Percentiles rank a stretch among this genome's conserved stretches.
These are phyloP conservation scores for Allobates femoralis DNA, from an alignment of 2,797 vertebrate genomes.

Conservation along the genomic window DNA sequence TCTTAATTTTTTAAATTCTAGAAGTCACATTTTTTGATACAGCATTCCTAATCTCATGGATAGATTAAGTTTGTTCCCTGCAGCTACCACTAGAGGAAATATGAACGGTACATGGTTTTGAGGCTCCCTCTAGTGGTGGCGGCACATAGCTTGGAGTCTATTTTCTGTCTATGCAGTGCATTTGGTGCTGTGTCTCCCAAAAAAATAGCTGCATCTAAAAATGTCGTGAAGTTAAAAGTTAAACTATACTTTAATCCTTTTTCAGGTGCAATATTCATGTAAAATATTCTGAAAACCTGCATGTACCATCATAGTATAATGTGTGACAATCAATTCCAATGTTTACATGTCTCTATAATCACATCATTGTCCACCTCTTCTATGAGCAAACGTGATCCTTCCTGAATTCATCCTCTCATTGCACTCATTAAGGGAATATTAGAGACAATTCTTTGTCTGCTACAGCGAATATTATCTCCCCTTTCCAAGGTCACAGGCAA, in stretches of 20 bases:
- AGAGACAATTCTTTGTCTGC: conserved; percentile 34
- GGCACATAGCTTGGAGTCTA: neutral
- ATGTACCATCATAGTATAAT: neutral
- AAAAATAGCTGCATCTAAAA: neutral
- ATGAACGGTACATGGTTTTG: neutral
- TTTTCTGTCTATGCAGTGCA: neutral
- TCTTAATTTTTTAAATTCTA: no score
- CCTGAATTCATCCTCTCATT: neutral
- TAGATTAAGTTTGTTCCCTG: neutral
- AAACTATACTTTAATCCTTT: neutral
- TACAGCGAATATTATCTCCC: conserved; percentile 50
- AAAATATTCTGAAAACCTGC: neutral
- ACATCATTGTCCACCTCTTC: neutral
- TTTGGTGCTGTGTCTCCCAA: neutral
- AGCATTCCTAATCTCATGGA: no score
- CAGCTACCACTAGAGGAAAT: neutral
- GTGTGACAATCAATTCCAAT: neutral
- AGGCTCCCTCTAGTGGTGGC: neutral
- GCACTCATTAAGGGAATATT: conserved; percentile 30
- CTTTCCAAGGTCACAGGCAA: conserved; percentile 57
- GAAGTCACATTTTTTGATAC: no score
- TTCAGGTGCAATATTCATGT: neutral
- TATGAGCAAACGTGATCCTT: neutral
- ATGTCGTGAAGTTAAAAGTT: neutral
- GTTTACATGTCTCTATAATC: neutral